A percentile compares a stretch with the other conserved stretches of the same genome.
Evolutionary conservation across 2,113 vertebrate genomes (phyloP).

Genomic region (Caloenas nicobarica): DNA sequence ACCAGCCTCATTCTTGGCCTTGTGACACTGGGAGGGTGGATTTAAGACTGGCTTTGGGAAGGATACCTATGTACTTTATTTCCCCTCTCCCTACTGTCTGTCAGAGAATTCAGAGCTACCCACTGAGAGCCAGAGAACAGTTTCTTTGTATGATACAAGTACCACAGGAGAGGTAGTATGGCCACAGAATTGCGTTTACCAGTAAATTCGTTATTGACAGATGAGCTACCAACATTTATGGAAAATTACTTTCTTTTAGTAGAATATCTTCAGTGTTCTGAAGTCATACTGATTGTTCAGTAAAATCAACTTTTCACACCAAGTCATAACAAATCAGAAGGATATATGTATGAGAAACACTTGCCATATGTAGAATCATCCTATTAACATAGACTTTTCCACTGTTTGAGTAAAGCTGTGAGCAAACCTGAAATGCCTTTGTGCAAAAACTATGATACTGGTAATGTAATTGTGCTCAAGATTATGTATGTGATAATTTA

Average conservation of each 20-base stretch:
- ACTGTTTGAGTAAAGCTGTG: background rate
- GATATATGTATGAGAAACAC: background rate
- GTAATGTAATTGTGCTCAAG: background rate
- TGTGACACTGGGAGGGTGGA: background rate
- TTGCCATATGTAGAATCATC: background rate
- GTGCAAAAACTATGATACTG: background rate
- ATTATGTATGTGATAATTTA: background rate
- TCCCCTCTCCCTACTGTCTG: rapidly evolving
- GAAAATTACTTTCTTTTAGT: background rate
- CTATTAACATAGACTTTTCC: background rate
- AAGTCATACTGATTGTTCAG: background rate
- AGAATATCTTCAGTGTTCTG: background rate
- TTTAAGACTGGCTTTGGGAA: background rate
- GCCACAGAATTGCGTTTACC: background rate
- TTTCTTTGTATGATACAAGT: background rate
- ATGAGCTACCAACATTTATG: background rate
- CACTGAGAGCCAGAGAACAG: background rate
- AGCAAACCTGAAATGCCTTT: background rate
- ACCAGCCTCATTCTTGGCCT: background rate
- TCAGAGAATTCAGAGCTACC: background rate
- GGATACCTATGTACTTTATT: background rate
- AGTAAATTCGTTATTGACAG: background rate
- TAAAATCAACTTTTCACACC: background rate
- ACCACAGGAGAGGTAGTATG: background rate
- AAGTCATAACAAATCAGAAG: background rate